These are phyloP conservation scores for Clamator glandarius DNA, from an alignment of 2,797 vertebrate genomes.

Conservation along the genomic window DNA sequence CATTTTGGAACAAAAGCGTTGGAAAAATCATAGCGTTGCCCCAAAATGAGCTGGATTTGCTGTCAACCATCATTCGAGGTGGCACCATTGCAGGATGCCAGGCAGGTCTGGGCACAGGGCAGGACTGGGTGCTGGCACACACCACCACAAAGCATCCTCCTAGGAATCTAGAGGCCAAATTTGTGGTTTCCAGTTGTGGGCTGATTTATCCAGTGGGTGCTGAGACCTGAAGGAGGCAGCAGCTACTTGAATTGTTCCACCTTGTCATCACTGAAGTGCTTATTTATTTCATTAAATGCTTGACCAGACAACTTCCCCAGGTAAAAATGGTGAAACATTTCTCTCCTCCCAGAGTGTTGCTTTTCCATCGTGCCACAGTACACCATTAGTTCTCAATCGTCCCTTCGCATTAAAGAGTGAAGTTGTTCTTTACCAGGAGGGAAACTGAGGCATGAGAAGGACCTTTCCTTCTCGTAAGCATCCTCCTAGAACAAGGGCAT, in stretches of 20 bases:
- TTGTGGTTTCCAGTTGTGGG: not conserved
- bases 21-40: not conserved
- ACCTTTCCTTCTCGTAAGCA: not conserved
- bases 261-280: not conserved
- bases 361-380: not conserved
- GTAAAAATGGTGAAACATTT: not conserved
- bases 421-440: not conserved
- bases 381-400: not conserved
- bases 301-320: not conserved
- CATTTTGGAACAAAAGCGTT: rapidly evolving
- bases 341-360: not conserved
- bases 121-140: not conserved
- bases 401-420: rapidly evolving
- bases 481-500: not conserved
- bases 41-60: not conserved
- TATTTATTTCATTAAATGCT: not conserved
- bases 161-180: not conserved
- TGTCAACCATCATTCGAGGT: rapidly evolving
- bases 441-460: not conserved
- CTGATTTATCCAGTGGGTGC: not conserved
- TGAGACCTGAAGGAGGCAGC: not conserved
- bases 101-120: not conserved
- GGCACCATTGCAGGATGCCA: not conserved
- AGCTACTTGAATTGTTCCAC: not conserved
- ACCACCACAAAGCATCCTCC: rapidly evolving